These are phyloP conservation scores for Plectrocnemia conspersa DNA, from an alignment of 1,140 invertebrate species.

Conservation along the genomic window DNA sequence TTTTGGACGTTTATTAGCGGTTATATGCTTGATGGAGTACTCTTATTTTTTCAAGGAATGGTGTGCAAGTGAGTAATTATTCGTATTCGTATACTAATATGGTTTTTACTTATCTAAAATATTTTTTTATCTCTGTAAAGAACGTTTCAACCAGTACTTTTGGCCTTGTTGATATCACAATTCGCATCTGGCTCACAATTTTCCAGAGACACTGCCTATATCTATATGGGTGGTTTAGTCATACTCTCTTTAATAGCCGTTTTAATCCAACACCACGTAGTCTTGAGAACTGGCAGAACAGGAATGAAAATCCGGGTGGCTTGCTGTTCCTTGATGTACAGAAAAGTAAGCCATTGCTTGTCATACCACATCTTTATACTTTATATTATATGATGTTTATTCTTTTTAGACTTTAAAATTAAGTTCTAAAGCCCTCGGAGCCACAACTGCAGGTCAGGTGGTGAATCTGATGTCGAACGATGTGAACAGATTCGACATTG, in stretches of 20 bases:
- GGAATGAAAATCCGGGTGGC: slow-evolving; percentile 56
- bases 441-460: slow-evolving; percentile 76
- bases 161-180: slow-evolving; percentile 46
- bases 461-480: slow-evolving; percentile 85
- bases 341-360: too few relatives aligned
- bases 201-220: slow-evolving; percentile 44
- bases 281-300: slow-evolving; percentile 46
- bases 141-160: slow-evolving; percentile 46
- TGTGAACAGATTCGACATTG: slow-evolving; percentile 62
- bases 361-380: slow-evolving; percentile 1
- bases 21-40: slow-evolving; percentile 25
- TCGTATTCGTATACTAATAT: slow-evolving; percentile 3
- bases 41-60: slow-evolving; percentile 15
- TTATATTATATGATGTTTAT: background rate
- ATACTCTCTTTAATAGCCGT: slow-evolving; percentile 44
- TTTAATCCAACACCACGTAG: slow-evolving; percentile 47
- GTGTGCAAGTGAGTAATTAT: slow-evolving; percentile 8
- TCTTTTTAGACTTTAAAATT: slow-evolving; percentile 53
- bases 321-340: slow-evolving; percentile 56
- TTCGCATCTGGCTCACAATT: slow-evolving; percentile 46
- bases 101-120: background rate
- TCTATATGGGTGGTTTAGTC: slow-evolving; percentile 44
- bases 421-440: slow-evolving; percentile 62
- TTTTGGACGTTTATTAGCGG: slow-evolving; percentile 24
- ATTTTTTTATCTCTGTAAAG: slow-evolving; percentile 31